Evolutionary conservation across 2,888 invertebrate species (phyloP).

Genomic region (Perizoma flavofasciatum): DNA sequence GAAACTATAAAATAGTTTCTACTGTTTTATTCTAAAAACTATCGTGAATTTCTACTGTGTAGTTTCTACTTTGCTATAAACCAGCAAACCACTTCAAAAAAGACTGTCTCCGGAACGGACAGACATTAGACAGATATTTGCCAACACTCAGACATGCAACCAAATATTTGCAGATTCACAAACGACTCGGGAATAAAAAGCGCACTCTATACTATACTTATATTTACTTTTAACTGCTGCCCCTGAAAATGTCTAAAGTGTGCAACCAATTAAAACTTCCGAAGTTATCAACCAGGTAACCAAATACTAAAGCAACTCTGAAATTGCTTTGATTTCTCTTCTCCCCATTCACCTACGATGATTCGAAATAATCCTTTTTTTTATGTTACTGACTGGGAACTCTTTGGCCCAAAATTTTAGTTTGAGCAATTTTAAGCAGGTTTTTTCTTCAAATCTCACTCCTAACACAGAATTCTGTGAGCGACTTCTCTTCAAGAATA

Average conservation of each 20-base stretch:
- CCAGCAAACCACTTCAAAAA: background rate
- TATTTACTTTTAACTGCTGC: background rate
- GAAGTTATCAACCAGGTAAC: background rate
- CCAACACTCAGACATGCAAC: constrained; percentile 23
- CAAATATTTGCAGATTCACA: constrained; percentile 18
- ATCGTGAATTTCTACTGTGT: too few relatives aligned
- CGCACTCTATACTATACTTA: constrained; percentile 1
- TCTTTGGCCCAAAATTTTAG: too few relatives aligned
- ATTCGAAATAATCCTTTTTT: too few relatives aligned
- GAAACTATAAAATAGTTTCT: too few relatives aligned
- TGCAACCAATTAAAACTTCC: background rate
- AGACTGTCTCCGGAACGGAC: background rate
- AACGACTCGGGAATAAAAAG: constrained; percentile 9
- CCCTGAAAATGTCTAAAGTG: background rate
- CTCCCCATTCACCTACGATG: too few relatives aligned
- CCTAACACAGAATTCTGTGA: constrained; percentile 1
- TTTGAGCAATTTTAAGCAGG: too few relatives aligned
- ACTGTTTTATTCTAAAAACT: too few relatives aligned
- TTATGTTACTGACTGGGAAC: too few relatives aligned
- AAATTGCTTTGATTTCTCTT: too few relatives aligned
- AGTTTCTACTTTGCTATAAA: too few relatives aligned
- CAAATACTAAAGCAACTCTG: too few relatives aligned
- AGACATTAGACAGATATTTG: constrained; percentile 19
- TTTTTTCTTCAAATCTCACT: too few relatives aligned
- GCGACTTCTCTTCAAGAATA: background rate